These are phyloP conservation scores for Sesamia nonagrioides DNA, from an alignment of 1,140 invertebrate species.

Conservation along the genomic window DNA sequence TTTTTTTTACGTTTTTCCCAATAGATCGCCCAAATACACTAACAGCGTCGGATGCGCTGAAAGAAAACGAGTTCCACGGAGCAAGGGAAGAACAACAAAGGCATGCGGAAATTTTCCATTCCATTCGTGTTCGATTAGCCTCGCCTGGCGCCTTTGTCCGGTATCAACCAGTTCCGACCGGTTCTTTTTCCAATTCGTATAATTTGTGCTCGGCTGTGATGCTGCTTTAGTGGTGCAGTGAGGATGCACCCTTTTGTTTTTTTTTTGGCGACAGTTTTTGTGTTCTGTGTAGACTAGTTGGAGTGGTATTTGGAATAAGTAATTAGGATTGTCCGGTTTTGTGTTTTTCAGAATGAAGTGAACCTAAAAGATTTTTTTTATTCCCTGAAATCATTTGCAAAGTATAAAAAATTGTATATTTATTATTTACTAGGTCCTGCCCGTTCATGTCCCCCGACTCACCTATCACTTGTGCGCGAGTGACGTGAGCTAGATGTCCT, in stretches of 20 bases:
- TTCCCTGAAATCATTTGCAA: not conserved
- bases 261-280: constrained; percentile 23
- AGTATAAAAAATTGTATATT: not conserved
- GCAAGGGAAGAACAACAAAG: constrained; percentile 52
- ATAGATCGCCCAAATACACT: constrained; percentile 40
- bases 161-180: constrained; percentile 41
- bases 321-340: constrained; percentile 10
- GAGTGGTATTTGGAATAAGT: constrained; percentile 20
- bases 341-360: not conserved
- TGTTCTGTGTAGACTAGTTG: not conserved
- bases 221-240: constrained; percentile 38
- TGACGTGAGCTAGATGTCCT: too few relatives aligned
- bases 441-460: too few relatives aligned
- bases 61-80: constrained; percentile 44
- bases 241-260: constrained; percentile 29
- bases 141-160: constrained; percentile 56
- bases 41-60: constrained; percentile 41
- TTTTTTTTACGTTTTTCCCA: constrained; percentile 26
- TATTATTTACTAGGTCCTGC: too few relatives aligned
- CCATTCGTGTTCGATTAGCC: constrained; percentile 63
- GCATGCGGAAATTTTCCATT: constrained; percentile 62
- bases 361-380: not conserved
- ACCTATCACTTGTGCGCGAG: too few relatives aligned
- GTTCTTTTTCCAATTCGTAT: constrained; percentile 52
- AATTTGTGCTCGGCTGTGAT: constrained; percentile 51